Percentiles rank a stretch among this genome's conserved stretches.
Evolutionary conservation across 2,797 vertebrate genomes (phyloP).

Genomic region (Gymnothorax reevesii): DNA sequence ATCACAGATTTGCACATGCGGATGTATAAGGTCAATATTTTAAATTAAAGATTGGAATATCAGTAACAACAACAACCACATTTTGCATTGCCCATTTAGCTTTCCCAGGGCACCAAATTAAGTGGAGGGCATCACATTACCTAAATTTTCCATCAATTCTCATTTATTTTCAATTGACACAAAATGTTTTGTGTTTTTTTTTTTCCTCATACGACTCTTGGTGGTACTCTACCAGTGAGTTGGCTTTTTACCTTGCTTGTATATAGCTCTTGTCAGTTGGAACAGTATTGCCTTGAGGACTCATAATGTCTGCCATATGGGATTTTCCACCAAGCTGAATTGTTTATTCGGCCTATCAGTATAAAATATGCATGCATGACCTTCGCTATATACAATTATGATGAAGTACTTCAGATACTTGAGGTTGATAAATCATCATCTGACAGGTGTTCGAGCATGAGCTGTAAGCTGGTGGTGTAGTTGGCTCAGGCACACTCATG

Average conservation of each 20-base stretch:
- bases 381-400: neutral
- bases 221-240: neutral
- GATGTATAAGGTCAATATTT: neutral
- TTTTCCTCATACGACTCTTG: neutral
- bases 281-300: neutral
- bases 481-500: neutral
- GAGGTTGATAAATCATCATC: no score
- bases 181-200: neutral
- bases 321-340: neutral
- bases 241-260: neutral
- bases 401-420: neutral
- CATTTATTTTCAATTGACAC: neutral
- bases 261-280: neutral
- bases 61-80: no score
- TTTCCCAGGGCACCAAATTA: no score
- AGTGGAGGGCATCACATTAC: no score
- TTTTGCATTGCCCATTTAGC: no score
- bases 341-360: neutral
- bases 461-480: no score
- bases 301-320: neutral
- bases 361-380: neutral
- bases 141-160: neutral
- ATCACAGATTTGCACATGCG: neutral
- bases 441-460: no score
- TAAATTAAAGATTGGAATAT: no score